Base-by-base conservation (phyloP, 2,888 invertebrate species). In the Mythimna albipuncta region DNA sequence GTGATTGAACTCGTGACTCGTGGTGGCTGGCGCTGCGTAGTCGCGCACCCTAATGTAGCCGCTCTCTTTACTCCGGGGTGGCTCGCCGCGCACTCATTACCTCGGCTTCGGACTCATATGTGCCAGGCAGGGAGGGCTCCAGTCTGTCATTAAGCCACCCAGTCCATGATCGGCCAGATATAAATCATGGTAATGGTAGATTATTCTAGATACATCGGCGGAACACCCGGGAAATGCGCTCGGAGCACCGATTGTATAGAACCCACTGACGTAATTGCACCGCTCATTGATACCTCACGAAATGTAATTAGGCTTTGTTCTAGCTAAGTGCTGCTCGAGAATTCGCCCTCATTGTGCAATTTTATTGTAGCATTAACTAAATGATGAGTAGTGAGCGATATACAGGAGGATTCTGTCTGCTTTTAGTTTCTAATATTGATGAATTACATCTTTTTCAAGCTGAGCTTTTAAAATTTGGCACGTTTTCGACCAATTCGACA, bases 171-270 rank as follows among this genome's bases (percentile, higher is more conserved):
- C 92, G 92, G 89, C 91, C 90, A 90, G 93, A 94, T 94, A 95
- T 95, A 95, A 95, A 95, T 95, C 96, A 95, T 93, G 93, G 91
- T 95, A 95, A 96, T 95, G 93, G 94, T 93, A 95, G 91, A 95
- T 95, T 94, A 95, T 94, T 94, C 93, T 93, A 91, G 94, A 93
- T 92, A 92, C 92, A 92, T 92, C 94, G 91, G 90, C 90, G 93
- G 94, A 93, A 94, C 93, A 92, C 93, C 91, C 92, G 93, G 93
- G 94, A 94, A 95, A 94, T 92, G 90, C 91, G 92, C 93, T 91
- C 91, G 88, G 88, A 89, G 91, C 91, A 90, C 89, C 93, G 92
- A 95, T 95, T 95, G 94, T 91, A 93, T 91, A 91, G 89, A 92
- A 87, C 91, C 90, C 90, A 88, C 93, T 91, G 93, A 91, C 91